These are phyloP conservation scores for Petrolisthes cinctipes DNA, from an alignment of 2,888 invertebrate genomes.

Conservation along the genomic window DNA sequence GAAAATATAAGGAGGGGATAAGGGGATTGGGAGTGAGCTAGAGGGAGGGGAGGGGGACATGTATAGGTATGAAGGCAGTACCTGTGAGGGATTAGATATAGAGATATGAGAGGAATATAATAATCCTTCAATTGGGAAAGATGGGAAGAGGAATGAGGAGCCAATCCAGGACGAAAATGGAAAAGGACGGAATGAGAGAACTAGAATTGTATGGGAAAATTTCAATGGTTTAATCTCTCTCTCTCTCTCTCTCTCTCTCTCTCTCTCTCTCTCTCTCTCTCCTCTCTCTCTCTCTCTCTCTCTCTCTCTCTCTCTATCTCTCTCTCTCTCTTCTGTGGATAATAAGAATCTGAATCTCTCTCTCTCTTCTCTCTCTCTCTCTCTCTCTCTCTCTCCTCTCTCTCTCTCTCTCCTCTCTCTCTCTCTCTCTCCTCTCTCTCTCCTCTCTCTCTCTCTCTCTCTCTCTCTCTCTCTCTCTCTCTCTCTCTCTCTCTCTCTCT, in stretches of 20 bases:
- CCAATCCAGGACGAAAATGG: no score
- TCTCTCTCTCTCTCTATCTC: no score
- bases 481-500: not conserved
- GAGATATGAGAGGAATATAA: no score
- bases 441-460: not conserved
- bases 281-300: not conserved
- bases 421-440: not conserved
- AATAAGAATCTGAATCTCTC: constrained; percentile 2
- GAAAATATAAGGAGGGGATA: no score
- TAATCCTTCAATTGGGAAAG: no score
- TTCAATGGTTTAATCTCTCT: not conserved
- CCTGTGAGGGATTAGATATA: no score
- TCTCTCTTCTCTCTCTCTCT: constrained; percentile 15
- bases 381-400: constrained; percentile 10
- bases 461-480: not conserved
- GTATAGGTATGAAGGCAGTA: no score
- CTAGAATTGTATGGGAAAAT: no score
- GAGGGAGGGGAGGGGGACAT: no score
- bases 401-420: constrained; percentile 10
- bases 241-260: constrained; percentile 18
- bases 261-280: constrained; percentile 18
- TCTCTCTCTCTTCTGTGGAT: not conserved
- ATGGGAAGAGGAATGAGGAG: no score
- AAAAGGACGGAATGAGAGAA: no score
- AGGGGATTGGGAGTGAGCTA: no score